phyloP scores from a whole-genome alignment of 2,888 invertebrate genomes.

The Yponomeuta evonymella region DNA sequence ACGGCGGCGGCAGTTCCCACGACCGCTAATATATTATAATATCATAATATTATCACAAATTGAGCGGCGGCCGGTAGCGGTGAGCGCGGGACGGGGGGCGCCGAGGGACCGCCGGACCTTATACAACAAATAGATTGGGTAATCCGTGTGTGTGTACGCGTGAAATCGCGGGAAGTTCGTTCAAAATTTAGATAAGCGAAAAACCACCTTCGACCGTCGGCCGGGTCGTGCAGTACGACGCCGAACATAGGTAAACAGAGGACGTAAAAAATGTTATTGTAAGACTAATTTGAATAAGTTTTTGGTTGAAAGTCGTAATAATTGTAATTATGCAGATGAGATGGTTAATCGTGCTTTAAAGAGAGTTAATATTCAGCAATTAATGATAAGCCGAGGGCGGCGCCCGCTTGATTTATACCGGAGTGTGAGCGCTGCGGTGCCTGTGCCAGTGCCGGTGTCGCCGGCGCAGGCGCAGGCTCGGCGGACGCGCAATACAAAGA shows the following conservation, averaged over 20 bases:
- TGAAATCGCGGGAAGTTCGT: slow-evolving; percentile 27
- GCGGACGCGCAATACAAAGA: no score
- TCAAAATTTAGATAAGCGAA: slow-evolving; percentile 72
- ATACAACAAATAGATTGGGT: slow-evolving; percentile 3
- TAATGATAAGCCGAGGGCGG: no score
- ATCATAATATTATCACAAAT: background rate
- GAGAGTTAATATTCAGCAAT: no score
- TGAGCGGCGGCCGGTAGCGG: slow-evolving; percentile 13
- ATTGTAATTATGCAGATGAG: no score
- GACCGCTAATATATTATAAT: background rate
- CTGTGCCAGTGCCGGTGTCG: background rate
- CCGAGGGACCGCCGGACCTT: no score
- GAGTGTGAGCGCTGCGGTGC: background rate
- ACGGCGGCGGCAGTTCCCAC: slow-evolving; percentile 2
- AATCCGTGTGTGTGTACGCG: slow-evolving; percentile 10
- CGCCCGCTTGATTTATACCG: no score
- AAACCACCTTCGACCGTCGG: slow-evolving; percentile 28
- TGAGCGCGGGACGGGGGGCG: background rate
- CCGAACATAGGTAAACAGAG: no score
- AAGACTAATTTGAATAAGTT: no score
- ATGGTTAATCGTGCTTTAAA: no score
- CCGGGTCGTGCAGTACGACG: no score
- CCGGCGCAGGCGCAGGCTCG: background rate
- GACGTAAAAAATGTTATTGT: no score
- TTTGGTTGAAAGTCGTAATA: no score